Percentiles rank a stretch among this genome's conserved stretches.
These are phyloP conservation scores for Chionodraco myersi DNA, from an alignment of 2,113 vertebrate genomes.

Conservation along the genomic window DNA sequence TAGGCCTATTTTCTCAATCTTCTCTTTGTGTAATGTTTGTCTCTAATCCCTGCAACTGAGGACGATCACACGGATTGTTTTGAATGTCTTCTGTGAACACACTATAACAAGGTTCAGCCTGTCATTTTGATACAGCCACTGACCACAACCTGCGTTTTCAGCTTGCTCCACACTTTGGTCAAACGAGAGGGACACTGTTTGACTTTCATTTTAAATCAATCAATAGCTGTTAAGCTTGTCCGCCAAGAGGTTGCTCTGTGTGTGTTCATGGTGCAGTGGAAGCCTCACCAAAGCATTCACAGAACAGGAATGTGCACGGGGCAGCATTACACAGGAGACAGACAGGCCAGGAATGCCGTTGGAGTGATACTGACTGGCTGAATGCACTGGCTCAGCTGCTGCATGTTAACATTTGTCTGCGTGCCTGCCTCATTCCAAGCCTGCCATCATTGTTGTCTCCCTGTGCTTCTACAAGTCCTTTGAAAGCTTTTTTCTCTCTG, in stretches of 20 bases:
- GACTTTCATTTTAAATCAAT: constrained; percentile 42
- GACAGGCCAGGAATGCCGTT: constrained; percentile 69
- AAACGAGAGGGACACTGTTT: constrained; percentile 25
- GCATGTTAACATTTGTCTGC: constrained; percentile 28
- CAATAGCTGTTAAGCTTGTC: constrained; percentile 24
- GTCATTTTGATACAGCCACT: constrained; percentile 3
- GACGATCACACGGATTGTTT: background rate
- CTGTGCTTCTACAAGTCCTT: background rate
- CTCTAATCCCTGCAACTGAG: background rate
- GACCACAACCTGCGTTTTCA: constrained; percentile 23
- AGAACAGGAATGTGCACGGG: constrained; percentile 70
- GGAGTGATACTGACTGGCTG: constrained; percentile 25
- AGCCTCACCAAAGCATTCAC: constrained; percentile 38
- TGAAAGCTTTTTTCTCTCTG: background rate
- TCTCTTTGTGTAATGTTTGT: background rate
- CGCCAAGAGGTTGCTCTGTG: constrained; percentile 26
- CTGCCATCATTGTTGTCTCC: constrained; percentile 25
- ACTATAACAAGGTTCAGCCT: background rate
- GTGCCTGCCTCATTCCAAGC: background rate
- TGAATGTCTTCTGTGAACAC: background rate
- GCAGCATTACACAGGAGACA: constrained; percentile 69
- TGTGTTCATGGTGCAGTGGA: constrained; percentile 35
- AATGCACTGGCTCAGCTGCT: constrained; percentile 53
- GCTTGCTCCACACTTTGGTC: constrained; percentile 27
- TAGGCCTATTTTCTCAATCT: background rate